Conservation (phyloP, 2,797 vertebrate genomes). For the Lutjanus argentimaculatus region DNA sequence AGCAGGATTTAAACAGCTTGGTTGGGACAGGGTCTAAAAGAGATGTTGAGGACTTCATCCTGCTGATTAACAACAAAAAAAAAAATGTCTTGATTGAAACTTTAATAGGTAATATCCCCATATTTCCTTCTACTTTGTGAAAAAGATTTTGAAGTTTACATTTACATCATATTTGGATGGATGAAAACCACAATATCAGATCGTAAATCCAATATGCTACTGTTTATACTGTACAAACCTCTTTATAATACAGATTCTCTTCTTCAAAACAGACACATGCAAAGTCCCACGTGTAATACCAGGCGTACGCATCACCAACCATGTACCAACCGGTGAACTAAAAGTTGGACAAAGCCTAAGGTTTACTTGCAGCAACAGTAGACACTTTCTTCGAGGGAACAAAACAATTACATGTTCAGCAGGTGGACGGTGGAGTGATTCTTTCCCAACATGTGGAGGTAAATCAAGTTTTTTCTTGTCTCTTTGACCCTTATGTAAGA, state of each 20-base stretch:
- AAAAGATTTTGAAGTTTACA: neutral
- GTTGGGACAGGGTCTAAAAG: no score
- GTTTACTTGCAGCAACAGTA: rapidly evolving
- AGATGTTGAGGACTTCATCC: no score
- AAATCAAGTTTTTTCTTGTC: neutral
- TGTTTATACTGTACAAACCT: neutral
- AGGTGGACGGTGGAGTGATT: conserved; percentile 48
- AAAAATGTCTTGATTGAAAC: no score
- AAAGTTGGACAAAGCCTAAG: neutral
- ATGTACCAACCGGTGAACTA: rapidly evolving
- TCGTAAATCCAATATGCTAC: neutral
- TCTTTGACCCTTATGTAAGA: neutral
- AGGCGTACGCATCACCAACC: rapidly evolving
- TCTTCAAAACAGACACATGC: conserved; percentile 49
- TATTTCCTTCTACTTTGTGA: no score
- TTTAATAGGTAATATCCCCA: no score
- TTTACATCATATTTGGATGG: neutral
- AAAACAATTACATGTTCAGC: conserved; percentile 32
- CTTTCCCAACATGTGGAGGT: conserved; percentile 65
- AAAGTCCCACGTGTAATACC: rapidly evolving
- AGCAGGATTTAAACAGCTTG: no score
- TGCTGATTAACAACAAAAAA: no score
- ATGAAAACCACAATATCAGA: neutral
- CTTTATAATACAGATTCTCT: neutral
- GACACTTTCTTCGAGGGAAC: neutral